phyloP scores from a whole-genome alignment of 2,113 vertebrate genomes.

The Ploceus nigricollis region DNA sequence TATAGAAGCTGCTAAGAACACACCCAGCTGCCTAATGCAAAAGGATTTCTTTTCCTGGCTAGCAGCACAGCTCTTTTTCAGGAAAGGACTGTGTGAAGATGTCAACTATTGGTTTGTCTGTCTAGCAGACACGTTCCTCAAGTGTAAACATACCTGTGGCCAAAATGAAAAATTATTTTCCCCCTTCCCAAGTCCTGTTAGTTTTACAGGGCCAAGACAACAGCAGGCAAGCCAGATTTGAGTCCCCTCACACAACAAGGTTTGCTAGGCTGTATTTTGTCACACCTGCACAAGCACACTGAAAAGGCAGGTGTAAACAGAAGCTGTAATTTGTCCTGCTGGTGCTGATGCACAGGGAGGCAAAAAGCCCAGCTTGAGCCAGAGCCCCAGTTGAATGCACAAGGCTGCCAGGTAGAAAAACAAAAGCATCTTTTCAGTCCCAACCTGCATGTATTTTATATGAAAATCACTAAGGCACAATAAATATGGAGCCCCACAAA shows the following conservation, averaged over 20 bases:
- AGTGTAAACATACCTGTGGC: accelerated
- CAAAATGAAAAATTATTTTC: not conserved
- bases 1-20: not conserved
- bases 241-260: not conserved
- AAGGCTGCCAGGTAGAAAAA: slow-evolving; percentile 25
- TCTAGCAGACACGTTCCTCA: not conserved
- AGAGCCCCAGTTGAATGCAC: not conserved
- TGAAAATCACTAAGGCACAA: slow-evolving; percentile 10
- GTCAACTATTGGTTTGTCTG: not conserved
- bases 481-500: slow-evolving; percentile 7
- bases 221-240: not conserved
- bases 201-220: not conserved
- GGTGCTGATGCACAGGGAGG: slow-evolving; percentile 2
- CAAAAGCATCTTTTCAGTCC: not conserved
- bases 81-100: not conserved
- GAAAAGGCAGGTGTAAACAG: slow-evolving; percentile 21
- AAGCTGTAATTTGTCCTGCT: slow-evolving; percentile 50
- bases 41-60: not conserved
- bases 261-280: slow-evolving; percentile 25
- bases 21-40: not conserved
- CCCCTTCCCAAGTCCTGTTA: not conserved
- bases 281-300: slow-evolving; percentile 16
- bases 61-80: not conserved
- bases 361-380: slow-evolving; percentile 23
- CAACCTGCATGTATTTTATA: slow-evolving; percentile 11